A percentile compares a stretch with the other conserved stretches of the same genome.
Conservation (phyloP, 2,113 vertebrate species). For the Acanthisitta chloris region DNA sequence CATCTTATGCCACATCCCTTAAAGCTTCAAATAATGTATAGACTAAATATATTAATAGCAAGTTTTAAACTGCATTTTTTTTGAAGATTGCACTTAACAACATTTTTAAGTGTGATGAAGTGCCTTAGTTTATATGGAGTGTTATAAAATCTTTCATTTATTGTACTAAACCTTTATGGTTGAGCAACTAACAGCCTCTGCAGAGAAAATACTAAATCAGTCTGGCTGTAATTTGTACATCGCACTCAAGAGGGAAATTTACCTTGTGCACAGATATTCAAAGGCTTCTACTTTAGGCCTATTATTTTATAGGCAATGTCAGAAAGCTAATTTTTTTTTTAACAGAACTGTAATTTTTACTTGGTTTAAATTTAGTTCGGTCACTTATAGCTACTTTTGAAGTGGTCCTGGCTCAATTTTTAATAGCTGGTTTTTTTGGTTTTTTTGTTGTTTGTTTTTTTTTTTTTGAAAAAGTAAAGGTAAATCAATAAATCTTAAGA, state of each 20-base stretch:
- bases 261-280: slow-evolving; percentile 9
- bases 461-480: not conserved
- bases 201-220: slow-evolving; percentile 27
- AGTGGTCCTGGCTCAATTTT: not conserved
- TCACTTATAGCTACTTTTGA: not conserved
- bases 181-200: slow-evolving; percentile 49
- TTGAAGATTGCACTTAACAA: slow-evolving; percentile 62
- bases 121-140: slow-evolving; percentile 61
- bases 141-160: slow-evolving; percentile 71
- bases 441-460: no score
- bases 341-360: not conserved
- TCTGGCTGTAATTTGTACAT: slow-evolving; percentile 12
- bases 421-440: no score
- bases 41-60: slow-evolving; percentile 67
- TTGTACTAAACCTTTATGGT: slow-evolving; percentile 66
- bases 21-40: slow-evolving; percentile 59
- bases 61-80: slow-evolving; percentile 65
- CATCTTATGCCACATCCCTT: slow-evolving; percentile 24
- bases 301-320: slow-evolving; percentile 34
- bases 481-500: not conserved
- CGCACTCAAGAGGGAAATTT: slow-evolving; percentile 35
- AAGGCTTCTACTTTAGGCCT: not conserved
- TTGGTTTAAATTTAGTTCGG: slow-evolving; percentile 14
- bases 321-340: not conserved
- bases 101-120: slow-evolving; percentile 69